Conservation (phyloP, 2,888 invertebrate species). For the Sesamia inferens region DNA sequence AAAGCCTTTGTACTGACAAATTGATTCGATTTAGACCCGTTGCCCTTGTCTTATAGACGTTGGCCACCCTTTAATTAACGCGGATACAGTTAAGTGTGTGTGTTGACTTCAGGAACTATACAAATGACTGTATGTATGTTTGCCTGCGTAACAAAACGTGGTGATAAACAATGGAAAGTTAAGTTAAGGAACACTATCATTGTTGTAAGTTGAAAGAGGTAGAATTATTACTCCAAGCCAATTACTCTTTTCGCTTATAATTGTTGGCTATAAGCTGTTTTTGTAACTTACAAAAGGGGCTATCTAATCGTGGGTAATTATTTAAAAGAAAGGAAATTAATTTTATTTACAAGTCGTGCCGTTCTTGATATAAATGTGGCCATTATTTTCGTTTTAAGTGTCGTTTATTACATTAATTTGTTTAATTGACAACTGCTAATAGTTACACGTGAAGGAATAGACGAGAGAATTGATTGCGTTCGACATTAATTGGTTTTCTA, state of each 20-base stretch:
- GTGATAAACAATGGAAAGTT: conserved; percentile 66
- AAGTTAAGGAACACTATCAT: conserved; percentile 60
- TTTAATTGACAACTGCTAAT: conserved; percentile 42
- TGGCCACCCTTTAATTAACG: conserved; percentile 57
- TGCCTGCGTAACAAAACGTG: conserved; percentile 37
- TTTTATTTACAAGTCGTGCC: conserved; percentile 67
- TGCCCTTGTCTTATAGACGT: conserved; percentile 59
- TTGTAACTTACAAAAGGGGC: conserved; percentile 58
- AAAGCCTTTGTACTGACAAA: conserved; percentile 78
- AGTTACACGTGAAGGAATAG: conserved; percentile 26
- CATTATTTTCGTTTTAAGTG: conserved; percentile 49
- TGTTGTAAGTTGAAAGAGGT: conserved; percentile 62
- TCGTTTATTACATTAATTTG: conserved; percentile 54
- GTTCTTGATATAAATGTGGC: conserved; percentile 43
- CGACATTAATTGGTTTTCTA: conserved; percentile 25
- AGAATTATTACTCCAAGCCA: conserved; percentile 66
- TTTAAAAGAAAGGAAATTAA: conserved; percentile 65
- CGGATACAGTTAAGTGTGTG: conserved; percentile 46
- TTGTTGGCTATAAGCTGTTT: conserved; percentile 67
- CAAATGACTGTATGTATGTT: conserved; percentile 40
- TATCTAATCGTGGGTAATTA: conserved; percentile 69
- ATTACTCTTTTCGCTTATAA: conserved; percentile 72
- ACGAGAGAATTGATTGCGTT: conserved; percentile 33
- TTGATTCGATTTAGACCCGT: conserved; percentile 80
- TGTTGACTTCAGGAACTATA: conserved; percentile 30